Base-by-base conservation (phyloP, 2,797 vertebrate genomes). In the Macropodus opercularis region DNA sequence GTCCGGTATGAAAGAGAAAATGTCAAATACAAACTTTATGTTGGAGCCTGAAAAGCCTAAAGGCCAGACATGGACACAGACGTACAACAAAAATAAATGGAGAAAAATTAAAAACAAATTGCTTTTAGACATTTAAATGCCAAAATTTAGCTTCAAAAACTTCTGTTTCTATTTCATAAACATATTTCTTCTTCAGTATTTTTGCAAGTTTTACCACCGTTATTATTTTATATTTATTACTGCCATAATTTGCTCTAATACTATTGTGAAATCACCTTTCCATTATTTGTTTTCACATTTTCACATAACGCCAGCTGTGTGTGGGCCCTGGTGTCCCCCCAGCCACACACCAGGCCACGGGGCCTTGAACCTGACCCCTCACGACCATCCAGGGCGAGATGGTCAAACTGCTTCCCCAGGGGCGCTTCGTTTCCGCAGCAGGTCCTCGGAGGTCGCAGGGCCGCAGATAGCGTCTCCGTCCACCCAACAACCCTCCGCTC, bases 311-410 rank as follows among this genome's bases (percentile, higher is more conserved):
- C n/a, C n/a, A n/a, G n/a, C n/a, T n/a, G n/a, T n/a, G n/a, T n/a
- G n/a, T n/a, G n/a, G n/a, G n/a, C n/a, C n/a, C n/a, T n/a, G n/a
- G n/a, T n/a, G 40, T 48, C 26, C 44, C 54, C 35, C 31, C 34
- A 14, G 71, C 54, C 84, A 70, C 72, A 83, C 79, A 82, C 85
- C 80, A 72, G 67, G 62, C 66, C 77, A 66, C 53, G 48, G 75
- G 83, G 86, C 82, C 85, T 88, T 91, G 91, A 90, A 91, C 89
- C 85, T 91, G 88, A 89, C 79, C 87, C 75, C 39, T 63, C 24
- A 24, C 73, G 85, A 69, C 47, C 82, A 84, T 86, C 75, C 22
- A 77, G 75, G 83, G 41, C 70, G 51, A 80, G 71, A 55, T 63
- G 60, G 79, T 79, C 79, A 80, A 69, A 53, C 54, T 19, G 57